Evolutionary conservation across 2,888 invertebrate genomes (phyloP).

Genomic region (Agrotis puta): DNA sequence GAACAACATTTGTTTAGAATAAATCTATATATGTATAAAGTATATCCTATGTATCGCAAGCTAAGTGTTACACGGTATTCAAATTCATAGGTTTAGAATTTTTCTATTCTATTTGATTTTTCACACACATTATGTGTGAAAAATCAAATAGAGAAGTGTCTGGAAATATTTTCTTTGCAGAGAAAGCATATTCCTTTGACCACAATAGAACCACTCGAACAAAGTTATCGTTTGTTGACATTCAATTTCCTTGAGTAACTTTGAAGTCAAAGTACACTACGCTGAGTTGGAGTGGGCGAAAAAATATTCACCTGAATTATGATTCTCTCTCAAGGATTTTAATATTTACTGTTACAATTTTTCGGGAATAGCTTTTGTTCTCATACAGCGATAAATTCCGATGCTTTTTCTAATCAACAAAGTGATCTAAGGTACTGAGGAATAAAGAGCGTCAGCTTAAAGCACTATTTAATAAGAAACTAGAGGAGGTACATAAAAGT

Average conservation of each 20-base stretch:
- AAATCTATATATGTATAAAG: neutral
- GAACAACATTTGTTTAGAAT: slow-evolving; percentile 6
- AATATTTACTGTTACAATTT: slow-evolving; percentile 5
- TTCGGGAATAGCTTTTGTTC: slow-evolving; percentile 14
- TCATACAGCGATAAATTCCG: slow-evolving; percentile 20
- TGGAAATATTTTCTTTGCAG: slow-evolving; percentile 41
- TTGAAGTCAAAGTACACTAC: slow-evolving; percentile 61
- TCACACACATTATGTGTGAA: slow-evolving; percentile 8
- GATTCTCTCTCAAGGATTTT: slow-evolving; percentile 39
- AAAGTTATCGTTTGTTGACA: slow-evolving; percentile 67
- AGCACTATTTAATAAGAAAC: neutral
- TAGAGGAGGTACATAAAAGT: neutral
- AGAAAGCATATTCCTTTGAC: slow-evolving; percentile 44
- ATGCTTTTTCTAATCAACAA: neutral
- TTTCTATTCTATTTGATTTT: too few relatives aligned
- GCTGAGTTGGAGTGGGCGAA: slow-evolving; percentile 39
- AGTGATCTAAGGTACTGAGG: neutral
- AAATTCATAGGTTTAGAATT: slow-evolving; percentile 1
- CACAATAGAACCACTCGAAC: slow-evolving; percentile 47
- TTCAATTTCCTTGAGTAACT: slow-evolving; percentile 70
- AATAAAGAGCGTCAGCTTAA: neutral
- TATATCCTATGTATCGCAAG: neutral
- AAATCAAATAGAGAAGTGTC: slow-evolving; percentile 12
- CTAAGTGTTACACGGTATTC: neutral
- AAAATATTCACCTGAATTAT: slow-evolving; percentile 53